Evolutionary conservation across 2,888 invertebrate species (phyloP), one percentile per base, ranked within the genome.

Genomic region (Philhelius pedissequus): DNA sequence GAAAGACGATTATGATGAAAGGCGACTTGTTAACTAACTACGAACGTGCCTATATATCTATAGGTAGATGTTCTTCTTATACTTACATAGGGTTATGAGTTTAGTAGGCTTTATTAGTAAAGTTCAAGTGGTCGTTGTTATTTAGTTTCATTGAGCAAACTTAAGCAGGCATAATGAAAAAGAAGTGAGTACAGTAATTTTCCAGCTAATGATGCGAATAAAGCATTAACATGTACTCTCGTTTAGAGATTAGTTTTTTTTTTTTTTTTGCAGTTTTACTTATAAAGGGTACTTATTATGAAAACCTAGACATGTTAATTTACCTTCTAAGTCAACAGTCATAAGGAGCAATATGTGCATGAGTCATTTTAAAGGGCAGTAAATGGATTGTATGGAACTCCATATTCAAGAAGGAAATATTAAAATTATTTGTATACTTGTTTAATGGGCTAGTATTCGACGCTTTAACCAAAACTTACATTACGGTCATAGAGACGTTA

Each of bases 61-160:
- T 9, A 48, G n/a, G n/a, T n/a, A n/a, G 25, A 18, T 5, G 30
- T 30, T 5, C 25, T n/a, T 40, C 20, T 0, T 30, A 30, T 43
- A 43, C 8, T 1, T 35, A 58, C 35, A 35, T 58, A 40, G 35
- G 69, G 62, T 77, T 70, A 54, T 27, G 54, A 77, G 77, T 77
- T 77, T 70, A 77, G 69, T 70, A 56, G 62, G 77, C 45, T 70
- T 69, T 62, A 30, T 54, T 54, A 54, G 62, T 54, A 77, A 48
- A 77, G 77, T 70, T 70, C 70, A 70, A 77, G 62, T 77, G 77
- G 52, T 70, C 60, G 43, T 45, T 77, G 62, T 20, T 54, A 70
- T 62, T 62, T 52, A 18, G 60, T 70, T 70, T 62, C 69, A 77
- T 54, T 77, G 77, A 77, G 35, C 35, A 70, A n/a, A 62, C 43